Evolutionary conservation across 2,888 invertebrate species (phyloP), one percentile per base, ranked within the genome.

Genomic region (Diarsia mendica): DNA sequence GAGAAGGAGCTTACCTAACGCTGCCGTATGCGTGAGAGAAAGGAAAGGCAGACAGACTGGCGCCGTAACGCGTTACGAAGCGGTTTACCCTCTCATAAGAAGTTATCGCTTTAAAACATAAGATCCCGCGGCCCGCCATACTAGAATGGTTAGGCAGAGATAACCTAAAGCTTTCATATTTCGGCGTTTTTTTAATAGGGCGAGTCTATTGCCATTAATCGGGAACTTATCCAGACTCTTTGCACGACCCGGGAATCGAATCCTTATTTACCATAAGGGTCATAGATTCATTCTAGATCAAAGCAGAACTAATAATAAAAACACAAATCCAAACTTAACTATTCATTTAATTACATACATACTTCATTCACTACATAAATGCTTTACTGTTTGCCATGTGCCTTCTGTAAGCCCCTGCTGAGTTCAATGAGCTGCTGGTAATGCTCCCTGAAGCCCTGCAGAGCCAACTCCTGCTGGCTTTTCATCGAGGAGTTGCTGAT

Each of bases 371-470:
- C 55, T 72, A 82, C 53, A 80, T 79, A 80, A 82, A 84, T 75
- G 83, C 74, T 78, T 85, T 88, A 94, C 67, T 90, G 89, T 58
- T 91, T 93, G 61, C 98, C 98, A 89, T 98, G 98, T 0, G 98
- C 98, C 85, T 97, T 97, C 90, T 97, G 96, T 77, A 98, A 91
- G n/a, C 97, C 97, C 33, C 97, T 93, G 79, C 97, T 97, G 0
- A 98, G 90, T 74, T 97, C 96, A 55, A 96, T 92, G 75, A 97
- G 95, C 83, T 97, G 97, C 60, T 97, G 96, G 84, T 97, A 97
- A n/a, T 97, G 88, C 90, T 98, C 98, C 87, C 97, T 97, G 85
- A 97, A 97, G 9, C 97, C 97, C 90, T 98, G 98, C n/a, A 98
- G 89, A 0, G 98, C 97, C 65, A 98, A 91, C 87, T 98, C 97